phyloP scores from a whole-genome alignment of 2,888 invertebrate genomes.

The Nephrotoma appendiculata region DNA sequence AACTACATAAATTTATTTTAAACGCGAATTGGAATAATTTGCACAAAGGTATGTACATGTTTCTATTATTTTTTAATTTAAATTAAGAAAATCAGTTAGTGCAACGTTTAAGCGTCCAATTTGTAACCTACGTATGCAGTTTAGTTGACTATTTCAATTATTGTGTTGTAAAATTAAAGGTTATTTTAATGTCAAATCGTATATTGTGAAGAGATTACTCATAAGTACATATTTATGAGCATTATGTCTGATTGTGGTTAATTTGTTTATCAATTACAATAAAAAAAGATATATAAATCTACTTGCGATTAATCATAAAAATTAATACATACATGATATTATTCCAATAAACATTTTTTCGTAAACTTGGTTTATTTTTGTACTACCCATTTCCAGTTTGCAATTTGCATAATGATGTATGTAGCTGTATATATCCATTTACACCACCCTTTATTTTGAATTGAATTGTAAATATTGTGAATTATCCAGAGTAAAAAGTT shows the following conservation, averaged over 20 bases:
- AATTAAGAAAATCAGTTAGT: not conserved
- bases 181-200: not conserved
- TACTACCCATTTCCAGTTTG: no score
- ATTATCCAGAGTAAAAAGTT: no score
- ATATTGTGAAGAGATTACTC: not conserved
- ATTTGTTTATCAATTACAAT: not conserved
- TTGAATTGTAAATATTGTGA: no score
- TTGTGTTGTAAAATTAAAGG: not conserved
- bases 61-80: not conserved
- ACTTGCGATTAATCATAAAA: no score
- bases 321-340: no score
- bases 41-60: not conserved
- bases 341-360: no score
- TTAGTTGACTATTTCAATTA: not conserved
- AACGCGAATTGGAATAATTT: not conserved
- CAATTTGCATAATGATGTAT: no score
- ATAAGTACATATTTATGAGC: not conserved
- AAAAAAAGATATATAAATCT: no score
- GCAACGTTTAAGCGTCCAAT: no score
- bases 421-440: no score
- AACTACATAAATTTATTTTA: not conserved
- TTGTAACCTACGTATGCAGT: not conserved
- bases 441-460: no score
- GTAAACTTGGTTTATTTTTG: no score
- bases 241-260: not conserved